These are phyloP conservation scores for Liasis olivaceus DNA, from an alignment of 2,797 vertebrate species.

Conservation along the genomic window DNA sequence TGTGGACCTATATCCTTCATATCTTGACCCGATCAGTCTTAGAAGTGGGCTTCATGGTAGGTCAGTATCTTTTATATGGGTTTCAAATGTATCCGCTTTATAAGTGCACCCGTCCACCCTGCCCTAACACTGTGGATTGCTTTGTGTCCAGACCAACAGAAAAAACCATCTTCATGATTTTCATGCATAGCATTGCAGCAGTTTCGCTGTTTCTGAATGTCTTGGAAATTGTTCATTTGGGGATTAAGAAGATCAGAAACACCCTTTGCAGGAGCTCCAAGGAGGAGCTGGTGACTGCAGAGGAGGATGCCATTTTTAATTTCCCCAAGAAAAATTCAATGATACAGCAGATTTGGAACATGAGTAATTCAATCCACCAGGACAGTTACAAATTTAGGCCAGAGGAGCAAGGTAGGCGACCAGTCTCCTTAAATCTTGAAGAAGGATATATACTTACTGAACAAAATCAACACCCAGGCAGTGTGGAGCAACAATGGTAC, in stretches of 20 bases:
- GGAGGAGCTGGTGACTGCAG: conserved; percentile 68
- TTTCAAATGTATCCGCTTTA: conserved; percentile 88
- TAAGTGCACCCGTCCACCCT: conserved; percentile 88
- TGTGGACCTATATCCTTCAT: conserved; percentile 91
- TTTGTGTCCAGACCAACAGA: conserved; percentile 95
- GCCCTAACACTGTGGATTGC: conserved; percentile 92
- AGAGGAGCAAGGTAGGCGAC: conserved; percentile 60
- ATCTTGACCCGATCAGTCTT: conserved; percentile 90
- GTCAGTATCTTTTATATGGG: conserved; percentile 91
- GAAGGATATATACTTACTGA: conserved; percentile 44
- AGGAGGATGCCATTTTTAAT: conserved; percentile 70
- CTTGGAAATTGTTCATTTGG: conserved; percentile 91
- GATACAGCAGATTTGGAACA: conserved; percentile 76
- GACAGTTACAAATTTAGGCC: conserved; percentile 63
- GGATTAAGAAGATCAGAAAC: conserved; percentile 85
- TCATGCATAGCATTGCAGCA: conserved; percentile 91
- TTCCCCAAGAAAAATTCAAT: conserved; percentile 84
- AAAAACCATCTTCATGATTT: conserved; percentile 95
- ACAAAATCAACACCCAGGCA: conserved; percentile 33
- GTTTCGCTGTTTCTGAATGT: conserved; percentile 90
- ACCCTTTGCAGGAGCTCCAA: conserved; percentile 75
- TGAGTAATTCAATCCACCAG: conserved; percentile 76
- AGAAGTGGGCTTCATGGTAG: conserved; percentile 91
- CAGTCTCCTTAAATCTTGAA: conserved; percentile 56
- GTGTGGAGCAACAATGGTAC: conserved; percentile 27